A percentile compares a stretch with the other conserved stretches of the same genome.
phyloP scores from a whole-genome alignment of 1,140 invertebrate species.

The Heliconius eleuchia region DNA sequence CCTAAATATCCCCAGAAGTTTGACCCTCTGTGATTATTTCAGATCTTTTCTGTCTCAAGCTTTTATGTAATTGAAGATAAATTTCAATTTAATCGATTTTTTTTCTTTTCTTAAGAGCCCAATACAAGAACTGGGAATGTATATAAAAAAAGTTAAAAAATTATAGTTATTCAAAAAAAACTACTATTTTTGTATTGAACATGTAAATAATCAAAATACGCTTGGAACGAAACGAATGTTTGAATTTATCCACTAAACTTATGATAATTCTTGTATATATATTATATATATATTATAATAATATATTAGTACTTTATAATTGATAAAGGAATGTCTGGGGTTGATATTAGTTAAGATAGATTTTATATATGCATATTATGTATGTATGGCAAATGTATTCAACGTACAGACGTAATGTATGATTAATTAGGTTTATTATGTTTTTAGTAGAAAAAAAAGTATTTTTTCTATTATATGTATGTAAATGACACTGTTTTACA shows the following conservation, averaged over 20 bases:
- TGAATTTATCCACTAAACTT: slow-evolving; percentile 1
- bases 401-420: slow-evolving; percentile 2
- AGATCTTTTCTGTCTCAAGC: slow-evolving; percentile 3
- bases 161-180: slow-evolving; percentile 20
- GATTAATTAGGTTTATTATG: slow-evolving; percentile 1
- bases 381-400: slow-evolving; percentile 5
- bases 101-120: neutral
- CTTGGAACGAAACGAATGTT: slow-evolving; percentile 3
- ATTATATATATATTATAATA: too few species aligned
- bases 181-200: slow-evolving; percentile 5
- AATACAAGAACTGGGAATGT: slow-evolving; percentile 4
- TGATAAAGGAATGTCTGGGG: neutral
- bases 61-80: neutral
- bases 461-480: neutral
- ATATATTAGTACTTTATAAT: neutral
- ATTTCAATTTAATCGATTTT: neutral
- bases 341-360: slow-evolving; percentile 10
- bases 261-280: slow-evolving; percentile 1
- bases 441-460: neutral
- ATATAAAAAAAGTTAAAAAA: slow-evolving; percentile 14
- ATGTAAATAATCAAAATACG: slow-evolving; percentile 18
- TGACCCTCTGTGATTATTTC: slow-evolving; percentile 15
- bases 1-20: neutral
- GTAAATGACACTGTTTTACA: neutral
- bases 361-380: slow-evolving; percentile 4